These are phyloP conservation scores for Luperina testacea DNA, from an alignment of 2,888 invertebrate genomes.

Conservation along the genomic window DNA sequence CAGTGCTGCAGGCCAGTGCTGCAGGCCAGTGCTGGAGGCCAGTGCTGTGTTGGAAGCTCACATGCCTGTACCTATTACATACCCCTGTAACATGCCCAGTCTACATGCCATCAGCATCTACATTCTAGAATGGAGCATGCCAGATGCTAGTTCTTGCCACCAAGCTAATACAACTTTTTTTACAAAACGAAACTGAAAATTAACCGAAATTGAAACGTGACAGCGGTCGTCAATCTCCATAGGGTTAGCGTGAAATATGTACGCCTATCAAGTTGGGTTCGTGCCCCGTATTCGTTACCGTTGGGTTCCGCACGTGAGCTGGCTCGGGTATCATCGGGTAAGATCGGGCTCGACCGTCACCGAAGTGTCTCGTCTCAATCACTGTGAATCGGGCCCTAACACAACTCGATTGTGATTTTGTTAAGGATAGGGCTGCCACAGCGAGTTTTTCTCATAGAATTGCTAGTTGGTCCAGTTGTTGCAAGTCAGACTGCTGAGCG, in stretches of 20 bases:
- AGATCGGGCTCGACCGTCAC: conserved; percentile 39
- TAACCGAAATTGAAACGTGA: conserved; percentile 19
- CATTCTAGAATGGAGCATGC: background rate
- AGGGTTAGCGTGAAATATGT: conserved; percentile 37
- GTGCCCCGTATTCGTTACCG: conserved; percentile 30
- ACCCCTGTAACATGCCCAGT: background rate
- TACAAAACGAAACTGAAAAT: background rate
- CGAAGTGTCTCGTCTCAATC: conserved; percentile 50
- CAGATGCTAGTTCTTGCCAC: background rate
- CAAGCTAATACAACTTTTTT: background rate
- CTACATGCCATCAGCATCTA: background rate
- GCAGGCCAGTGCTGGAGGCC: no score
- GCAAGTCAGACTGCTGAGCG: background rate
- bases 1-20: no score
- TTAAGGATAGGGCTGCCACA: conserved; percentile 25
- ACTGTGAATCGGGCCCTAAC: conserved; percentile 38
- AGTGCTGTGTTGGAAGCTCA: no score
- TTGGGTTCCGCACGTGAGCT: conserved; percentile 33
- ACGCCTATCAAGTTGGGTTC: conserved; percentile 21
- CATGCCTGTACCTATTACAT: background rate
- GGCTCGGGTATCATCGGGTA: conserved; percentile 38
- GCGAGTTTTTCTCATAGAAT: background rate
- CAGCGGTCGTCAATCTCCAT: conserved; percentile 14
- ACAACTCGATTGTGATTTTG: conserved; percentile 52
- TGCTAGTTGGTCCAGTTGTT: no score